Conservation (phyloP, 2,888 invertebrate genomes). For the Scaptomyza flava region DNA sequence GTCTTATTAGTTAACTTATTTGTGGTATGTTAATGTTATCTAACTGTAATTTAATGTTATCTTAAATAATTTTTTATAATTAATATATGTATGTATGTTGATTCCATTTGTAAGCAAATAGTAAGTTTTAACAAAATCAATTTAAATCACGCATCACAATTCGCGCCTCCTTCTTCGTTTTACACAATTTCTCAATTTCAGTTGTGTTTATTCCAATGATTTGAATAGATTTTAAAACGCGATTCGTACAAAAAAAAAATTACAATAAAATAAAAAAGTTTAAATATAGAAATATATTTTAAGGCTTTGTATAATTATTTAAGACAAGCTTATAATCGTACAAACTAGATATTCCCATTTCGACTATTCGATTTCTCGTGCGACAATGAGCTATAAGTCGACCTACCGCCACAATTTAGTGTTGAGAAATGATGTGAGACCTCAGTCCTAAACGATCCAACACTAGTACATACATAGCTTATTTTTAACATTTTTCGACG, state of each 20-base stretch:
- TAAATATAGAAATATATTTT: too few relatives aligned
- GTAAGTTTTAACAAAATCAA: neutral
- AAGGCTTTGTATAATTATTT: neutral
- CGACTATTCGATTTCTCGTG: slow-evolving; percentile 3
- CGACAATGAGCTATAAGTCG: slow-evolving; percentile 1
- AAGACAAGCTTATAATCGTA: neutral
- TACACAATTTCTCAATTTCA: neutral
- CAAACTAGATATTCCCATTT: neutral
- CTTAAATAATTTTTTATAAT: neutral
- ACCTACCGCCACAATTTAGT: slow-evolving; percentile 39
- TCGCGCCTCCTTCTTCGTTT: neutral
- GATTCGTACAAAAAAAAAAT: too few relatives aligned
- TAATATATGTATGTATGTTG: too few relatives aligned
- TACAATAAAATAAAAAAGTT: neutral
- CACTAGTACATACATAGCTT: slow-evolving; percentile 69
- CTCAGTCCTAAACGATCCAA: slow-evolving; percentile 40
- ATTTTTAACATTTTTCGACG: slow-evolving; percentile 73
- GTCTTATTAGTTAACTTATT: slow-evolving; percentile 1
- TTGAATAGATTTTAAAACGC: neutral
- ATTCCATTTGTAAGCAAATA: neutral
- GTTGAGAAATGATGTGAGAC: slow-evolving; percentile 26
- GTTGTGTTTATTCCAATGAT: neutral
- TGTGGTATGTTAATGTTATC: slow-evolving; percentile 8
- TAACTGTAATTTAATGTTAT: neutral
- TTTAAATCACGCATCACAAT: neutral